Evolutionary conservation across 2,888 invertebrate species (phyloP).

Genomic region (Lordiphosa fenestrarum): DNA sequence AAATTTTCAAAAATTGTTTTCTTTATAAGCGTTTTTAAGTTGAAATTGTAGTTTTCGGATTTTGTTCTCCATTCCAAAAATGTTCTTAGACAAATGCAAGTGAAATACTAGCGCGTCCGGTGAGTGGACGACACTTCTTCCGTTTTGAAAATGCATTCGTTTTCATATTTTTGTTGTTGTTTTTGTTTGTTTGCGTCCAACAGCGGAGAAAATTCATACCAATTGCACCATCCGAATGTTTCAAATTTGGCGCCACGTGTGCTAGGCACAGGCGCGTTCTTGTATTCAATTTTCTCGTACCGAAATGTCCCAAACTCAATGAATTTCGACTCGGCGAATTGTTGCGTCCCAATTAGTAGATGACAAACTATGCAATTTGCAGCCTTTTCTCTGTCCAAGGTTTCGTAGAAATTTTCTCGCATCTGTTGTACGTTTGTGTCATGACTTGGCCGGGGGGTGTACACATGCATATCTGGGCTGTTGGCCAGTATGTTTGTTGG

Average conservation of each 20-base stretch:
- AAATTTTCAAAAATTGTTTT: constrained; percentile 69
- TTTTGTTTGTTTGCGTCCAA: constrained; percentile 38
- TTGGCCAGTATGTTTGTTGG: neutral
- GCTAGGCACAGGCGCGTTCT: constrained; percentile 38
- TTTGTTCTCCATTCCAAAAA: constrained; percentile 42
- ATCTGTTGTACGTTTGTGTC: constrained; percentile 49
- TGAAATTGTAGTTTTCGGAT: constrained; percentile 70
- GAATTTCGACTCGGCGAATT: constrained; percentile 32
- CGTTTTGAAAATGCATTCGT: constrained; percentile 65
- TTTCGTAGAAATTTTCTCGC: constrained; percentile 67
- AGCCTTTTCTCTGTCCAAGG: constrained; percentile 24
- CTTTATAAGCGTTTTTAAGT: constrained; percentile 73
- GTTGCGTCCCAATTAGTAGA: constrained; percentile 61
- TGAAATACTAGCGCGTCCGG: constrained; percentile 56
- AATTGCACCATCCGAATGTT: constrained; percentile 68
- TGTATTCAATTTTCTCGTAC: constrained; percentile 16
- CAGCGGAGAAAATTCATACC: constrained; percentile 74
- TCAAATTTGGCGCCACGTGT: constrained; percentile 19
- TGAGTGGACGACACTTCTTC: constrained; percentile 47
- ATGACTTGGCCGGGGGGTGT: constrained; percentile 24
- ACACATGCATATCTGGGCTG: constrained; percentile 6
- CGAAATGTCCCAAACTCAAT: constrained; percentile 7
- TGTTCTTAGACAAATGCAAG: constrained; percentile 60
- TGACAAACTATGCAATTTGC: constrained; percentile 64
- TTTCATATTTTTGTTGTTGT: constrained; percentile 27